These are phyloP conservation scores for Epizoanthus ramosus DNA, from an alignment of 92 coral and sea anemone species.

Conservation along the genomic window DNA sequence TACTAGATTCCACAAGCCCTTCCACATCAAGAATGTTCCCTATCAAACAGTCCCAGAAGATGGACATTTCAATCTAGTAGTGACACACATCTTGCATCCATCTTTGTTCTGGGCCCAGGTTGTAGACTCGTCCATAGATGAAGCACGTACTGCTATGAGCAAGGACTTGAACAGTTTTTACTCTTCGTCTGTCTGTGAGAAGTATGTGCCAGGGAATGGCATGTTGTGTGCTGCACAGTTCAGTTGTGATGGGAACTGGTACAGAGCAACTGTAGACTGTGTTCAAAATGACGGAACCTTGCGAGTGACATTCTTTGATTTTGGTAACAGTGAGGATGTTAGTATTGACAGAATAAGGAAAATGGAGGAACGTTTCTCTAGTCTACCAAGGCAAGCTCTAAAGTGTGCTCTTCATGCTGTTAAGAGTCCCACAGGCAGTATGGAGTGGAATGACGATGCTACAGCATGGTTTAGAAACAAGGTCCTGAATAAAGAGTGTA, in stretches of 20 bases:
- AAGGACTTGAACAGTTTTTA: conserved; percentile 55
- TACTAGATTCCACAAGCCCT: conserved; percentile 42
- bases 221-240: conserved; percentile 90
- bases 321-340: conserved; percentile 91
- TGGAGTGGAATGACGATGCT: conserved; percentile 70
- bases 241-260: conserved; percentile 76
- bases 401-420: conserved; percentile 70
- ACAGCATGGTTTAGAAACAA: conserved; percentile 53
- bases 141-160: conserved; percentile 53
- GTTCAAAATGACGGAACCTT: conserved; percentile 74
- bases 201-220: conserved; percentile 78
- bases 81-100: conserved; percentile 74
- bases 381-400: conserved; percentile 79
- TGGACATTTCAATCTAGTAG: conserved; percentile 57
- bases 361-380: conserved; percentile 65
- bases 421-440: conserved; percentile 40
- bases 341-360: conserved; percentile 65
- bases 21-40: conserved; percentile 61
- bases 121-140: conserved; percentile 54
- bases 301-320: conserved; percentile 84
- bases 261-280: conserved; percentile 79
- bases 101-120: conserved; percentile 79
- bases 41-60: conserved; percentile 53
- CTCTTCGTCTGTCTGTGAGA: conserved; percentile 58
- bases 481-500: conserved; percentile 65